A percentile compares a stretch with the other conserved stretches of the same genome.
These are phyloP conservation scores for Alligator sinensis DNA, from an alignment of 2,113 vertebrate species.

Conservation along the genomic window DNA sequence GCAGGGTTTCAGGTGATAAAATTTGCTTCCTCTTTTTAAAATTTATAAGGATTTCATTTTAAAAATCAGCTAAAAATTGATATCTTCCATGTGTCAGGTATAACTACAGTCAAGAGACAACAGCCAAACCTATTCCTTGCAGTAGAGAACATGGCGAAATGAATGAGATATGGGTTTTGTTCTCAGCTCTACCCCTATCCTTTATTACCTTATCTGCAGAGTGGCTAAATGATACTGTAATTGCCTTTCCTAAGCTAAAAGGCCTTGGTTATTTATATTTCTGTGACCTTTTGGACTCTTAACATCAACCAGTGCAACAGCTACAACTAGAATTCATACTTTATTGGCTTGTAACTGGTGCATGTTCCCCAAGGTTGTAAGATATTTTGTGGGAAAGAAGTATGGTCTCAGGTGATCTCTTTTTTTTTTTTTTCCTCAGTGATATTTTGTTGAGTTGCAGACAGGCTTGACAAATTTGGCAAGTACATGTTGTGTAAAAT, in stretches of 20 bases:
- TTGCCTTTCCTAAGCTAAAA: neutral
- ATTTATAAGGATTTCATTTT: no score
- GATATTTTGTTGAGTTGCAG: neutral
- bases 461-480: neutral
- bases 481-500: neutral
- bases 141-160: neutral
- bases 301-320: neutral
- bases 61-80: no score
- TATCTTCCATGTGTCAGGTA: no score
- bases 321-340: neutral
- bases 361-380: neutral
- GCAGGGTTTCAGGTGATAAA: no score
- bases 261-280: neutral
- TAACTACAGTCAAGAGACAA: accelerated
- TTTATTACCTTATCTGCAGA: neutral
- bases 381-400: neutral
- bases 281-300: neutral
- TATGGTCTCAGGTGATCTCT: neutral
- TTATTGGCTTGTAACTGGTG: neutral
- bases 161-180: neutral
- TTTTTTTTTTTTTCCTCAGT: neutral
- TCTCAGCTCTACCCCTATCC: neutral
- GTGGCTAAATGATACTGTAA: neutral
- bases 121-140: neutral
- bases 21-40: no score